Conservation (phyloP, 1,140 invertebrate genomes). For the Heliconius hewitsoni region DNA sequence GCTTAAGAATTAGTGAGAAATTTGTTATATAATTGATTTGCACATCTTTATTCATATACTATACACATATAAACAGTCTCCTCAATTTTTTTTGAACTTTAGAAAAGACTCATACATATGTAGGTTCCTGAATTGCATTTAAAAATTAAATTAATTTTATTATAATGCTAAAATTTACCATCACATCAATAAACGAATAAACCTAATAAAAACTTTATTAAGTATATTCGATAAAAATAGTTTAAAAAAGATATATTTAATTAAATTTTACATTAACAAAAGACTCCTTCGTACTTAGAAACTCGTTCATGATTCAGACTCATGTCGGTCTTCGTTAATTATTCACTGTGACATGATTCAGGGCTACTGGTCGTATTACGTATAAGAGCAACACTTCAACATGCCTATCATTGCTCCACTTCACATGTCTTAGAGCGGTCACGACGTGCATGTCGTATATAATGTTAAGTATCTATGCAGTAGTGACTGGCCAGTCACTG, state of each 20-base stretch:
- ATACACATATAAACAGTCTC: too few species aligned
- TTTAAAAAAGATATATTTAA: neutral
- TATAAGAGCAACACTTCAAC: slow-evolving; percentile 21
- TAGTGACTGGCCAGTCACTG: neutral
- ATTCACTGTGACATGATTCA: slow-evolving; percentile 18
- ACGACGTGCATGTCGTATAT: neutral
- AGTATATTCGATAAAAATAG: neutral
- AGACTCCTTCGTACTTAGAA: neutral
- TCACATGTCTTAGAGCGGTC: slow-evolving; percentile 9
- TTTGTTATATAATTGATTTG: neutral
- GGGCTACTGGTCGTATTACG: slow-evolving; percentile 22
- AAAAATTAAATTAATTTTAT: too few species aligned
- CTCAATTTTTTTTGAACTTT: too few species aligned
- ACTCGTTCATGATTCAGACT: slow-evolving; percentile 14
- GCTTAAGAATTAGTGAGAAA: neutral
- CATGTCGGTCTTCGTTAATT: slow-evolving; percentile 30
- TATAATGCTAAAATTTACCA: too few species aligned
- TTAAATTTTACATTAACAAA: neutral
- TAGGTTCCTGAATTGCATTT: too few species aligned
- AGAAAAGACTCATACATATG: too few species aligned
- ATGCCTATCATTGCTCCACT: slow-evolving; percentile 28
- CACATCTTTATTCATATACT: too few species aligned
- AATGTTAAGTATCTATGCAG: neutral
- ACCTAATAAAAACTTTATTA: neutral
- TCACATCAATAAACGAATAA: too few species aligned